Evolutionary conservation across 1,140 invertebrate genomes (phyloP), one percentile per base, ranked within the genome.

Genomic region (Coptotermes formosanus): DNA sequence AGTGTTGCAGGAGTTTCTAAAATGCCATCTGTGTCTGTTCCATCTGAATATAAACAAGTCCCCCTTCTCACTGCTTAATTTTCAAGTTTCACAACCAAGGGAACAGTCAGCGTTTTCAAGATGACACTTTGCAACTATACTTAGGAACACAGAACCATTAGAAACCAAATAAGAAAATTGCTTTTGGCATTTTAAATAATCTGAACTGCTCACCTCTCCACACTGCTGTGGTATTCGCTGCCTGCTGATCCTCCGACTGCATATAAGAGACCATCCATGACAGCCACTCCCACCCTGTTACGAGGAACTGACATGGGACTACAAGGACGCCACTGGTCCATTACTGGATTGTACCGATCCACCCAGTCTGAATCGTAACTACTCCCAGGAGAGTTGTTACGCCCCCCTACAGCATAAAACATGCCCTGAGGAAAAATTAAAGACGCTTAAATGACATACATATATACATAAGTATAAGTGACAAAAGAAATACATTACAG

Each of bases 391-490:
- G 95, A 95, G 90, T 97, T 98, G 90, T 98, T 98, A 85, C 97
- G 92, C 0, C 97, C 97, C 30, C 97, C 97, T 64, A 98, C 95
- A 43, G 96, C 96, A 92, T 97, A 98, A 90, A 98, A 96, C 89
- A 95, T 92, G 48, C 96, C 96, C 93, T 94, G 88, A 89, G 90
- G 88, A 87, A 30, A 82, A 25, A 48, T 75, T 75, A 75, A 75
- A 75, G 11, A 75, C 0, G n/a, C n/a, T 75, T 75, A 30, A 75
- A 75, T 75, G 25, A 75, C 7, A 30, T 75, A n/a, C 64, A 75
- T 30, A 75, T n/a, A 14, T 30, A n/a, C 64, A 75, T 25, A 75
- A 75, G 64, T 44, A 83, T 83, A 44, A 32, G 32, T 9, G 38
- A 4, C 38, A 83, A 16, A 23, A 83, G 19, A 75, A 75, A 75